Base-by-base conservation (phyloP, 2,888 invertebrate genomes). In the Pilophorus perplexus region DNA sequence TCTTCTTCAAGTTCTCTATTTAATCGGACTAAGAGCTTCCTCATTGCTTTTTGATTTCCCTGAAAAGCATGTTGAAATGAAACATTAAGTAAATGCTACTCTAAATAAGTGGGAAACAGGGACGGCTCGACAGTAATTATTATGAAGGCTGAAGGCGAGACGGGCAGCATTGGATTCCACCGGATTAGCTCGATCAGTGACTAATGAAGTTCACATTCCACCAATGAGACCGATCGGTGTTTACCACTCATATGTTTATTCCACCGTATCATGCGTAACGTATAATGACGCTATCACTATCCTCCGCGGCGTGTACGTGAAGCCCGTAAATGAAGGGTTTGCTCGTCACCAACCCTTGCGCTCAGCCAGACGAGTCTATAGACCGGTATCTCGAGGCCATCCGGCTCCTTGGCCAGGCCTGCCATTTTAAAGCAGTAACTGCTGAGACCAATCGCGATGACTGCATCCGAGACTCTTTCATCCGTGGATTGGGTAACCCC, bases 1-100 rank as follows among this genome's bases (percentile, higher is more conserved):
- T 94, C 83, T 60, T 89, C 89, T 73, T 90, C 89, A 25, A 95
- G 80, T 77, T 93, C 93, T 66, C 81, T 81, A 74, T 94, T 94
- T 67, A 90, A 83, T 71, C 86, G 83, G 72, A 83, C 81, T 25
- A 94, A 80, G 76, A 93, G 93, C 74, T 93, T 88, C 78, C 93
- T 94, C 91, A 95, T 93, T 0, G 93, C 91, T 10, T 88, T 80
- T 76, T 93, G 91, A 71, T 88, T 84, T 2, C 93, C 91, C 72
- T 75, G 82, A 5, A 62, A 60, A 59, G 37, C 23, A 52, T 52
- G 3, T 4, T 14, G n/a, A 40, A 12, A 40, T 6, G 16, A n/a
- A n/a, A n/a, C n/a, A n/a, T n/a, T n/a, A n/a, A n/a, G n/a, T n/a
- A n/a, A n/a, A n/a, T n/a, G n/a, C n/a, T n/a, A n/a, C n/a, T n/a